Conservation (phyloP, 2,888 invertebrate genomes). For the Hypselothyrea guttata region DNA sequence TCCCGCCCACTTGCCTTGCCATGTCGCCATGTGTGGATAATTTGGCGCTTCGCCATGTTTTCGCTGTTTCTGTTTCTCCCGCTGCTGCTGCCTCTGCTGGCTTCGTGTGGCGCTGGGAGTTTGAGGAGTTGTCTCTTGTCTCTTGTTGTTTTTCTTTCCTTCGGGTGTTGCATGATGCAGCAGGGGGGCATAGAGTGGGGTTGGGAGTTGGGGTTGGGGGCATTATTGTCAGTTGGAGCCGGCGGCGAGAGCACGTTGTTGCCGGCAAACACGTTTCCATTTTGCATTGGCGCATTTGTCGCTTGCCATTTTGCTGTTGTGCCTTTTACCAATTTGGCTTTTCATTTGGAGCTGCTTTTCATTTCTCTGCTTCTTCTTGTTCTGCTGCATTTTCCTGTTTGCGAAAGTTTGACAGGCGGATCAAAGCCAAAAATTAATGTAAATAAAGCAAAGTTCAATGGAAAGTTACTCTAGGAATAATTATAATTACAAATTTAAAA, state of each 20-base stretch:
- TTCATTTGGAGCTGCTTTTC: slow-evolving; percentile 28
- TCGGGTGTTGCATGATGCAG: slow-evolving; percentile 66
- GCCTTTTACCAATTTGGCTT: slow-evolving; percentile 33
- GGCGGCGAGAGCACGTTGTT: slow-evolving; percentile 41
- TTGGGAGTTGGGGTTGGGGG: not conserved
- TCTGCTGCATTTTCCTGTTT: slow-evolving; percentile 1
- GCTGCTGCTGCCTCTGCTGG: too few species aligned
- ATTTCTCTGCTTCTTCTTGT: slow-evolving; percentile 2
- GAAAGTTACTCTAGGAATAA: too few species aligned
- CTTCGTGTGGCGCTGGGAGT: slow-evolving; percentile 24
- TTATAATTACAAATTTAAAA: too few species aligned
- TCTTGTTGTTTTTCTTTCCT: slow-evolving; percentile 31
- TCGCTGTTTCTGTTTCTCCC: slow-evolving; percentile 43
- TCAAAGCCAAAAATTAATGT: too few species aligned
- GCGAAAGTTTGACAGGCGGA: slow-evolving; percentile 31
- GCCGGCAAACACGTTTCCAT: slow-evolving; percentile 68
- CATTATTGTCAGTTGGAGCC: slow-evolving; percentile 17
- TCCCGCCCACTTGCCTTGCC: slow-evolving; percentile 1
- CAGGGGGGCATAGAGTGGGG: slow-evolving; percentile 6
- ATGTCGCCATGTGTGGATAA: slow-evolving; percentile 71
- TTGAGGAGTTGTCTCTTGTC: slow-evolving; percentile 9
- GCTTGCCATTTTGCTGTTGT: slow-evolving; percentile 14
- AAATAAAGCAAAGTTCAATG: too few species aligned
- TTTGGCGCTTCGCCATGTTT: slow-evolving; percentile 80
- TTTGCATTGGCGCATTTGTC: slow-evolving; percentile 40